These are phyloP conservation scores for Pogoniulus pusillus DNA, from an alignment of 2,797 vertebrate genomes.

Conservation along the genomic window DNA sequence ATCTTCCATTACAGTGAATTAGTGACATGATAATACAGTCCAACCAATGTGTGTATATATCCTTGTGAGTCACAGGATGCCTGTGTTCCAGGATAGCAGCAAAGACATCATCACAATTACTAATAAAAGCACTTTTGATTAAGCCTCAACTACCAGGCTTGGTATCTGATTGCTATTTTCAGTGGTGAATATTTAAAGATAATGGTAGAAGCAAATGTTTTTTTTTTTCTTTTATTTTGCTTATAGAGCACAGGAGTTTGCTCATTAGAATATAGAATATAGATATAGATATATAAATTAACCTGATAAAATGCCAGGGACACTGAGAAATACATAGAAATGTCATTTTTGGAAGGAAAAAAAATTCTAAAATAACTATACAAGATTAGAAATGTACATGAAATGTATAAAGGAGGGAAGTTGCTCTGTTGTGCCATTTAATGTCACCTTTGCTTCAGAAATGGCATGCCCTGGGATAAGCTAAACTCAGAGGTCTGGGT, in stretches of 20 bases:
- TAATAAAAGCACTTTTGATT: not conserved
- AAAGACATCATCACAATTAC: not conserved
- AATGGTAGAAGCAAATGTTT: not conserved
- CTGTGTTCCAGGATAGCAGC: not conserved
- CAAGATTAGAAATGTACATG: not conserved
- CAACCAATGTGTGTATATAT: not conserved
- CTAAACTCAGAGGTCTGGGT: not conserved
- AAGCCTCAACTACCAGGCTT: not conserved
- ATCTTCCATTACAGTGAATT: not conserved
- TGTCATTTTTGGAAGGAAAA: not conserved
- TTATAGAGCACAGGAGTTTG: not conserved
- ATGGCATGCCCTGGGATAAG: not conserved
- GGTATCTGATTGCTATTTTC: not conserved
- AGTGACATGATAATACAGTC: not conserved
- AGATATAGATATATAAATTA: conserved; percentile 46
- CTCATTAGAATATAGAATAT: conserved; percentile 56
- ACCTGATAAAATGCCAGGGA: conserved; percentile 46
- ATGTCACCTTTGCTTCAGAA: not conserved
- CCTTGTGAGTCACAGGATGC: not conserved
- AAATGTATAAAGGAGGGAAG: not conserved
- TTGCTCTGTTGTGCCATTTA: not conserved
- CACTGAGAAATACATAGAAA: conserved; percentile 36
- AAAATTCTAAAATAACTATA: not conserved
- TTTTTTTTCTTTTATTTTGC: not conserved
- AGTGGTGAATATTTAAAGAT: not conserved